phyloP scores from a whole-genome alignment of 2,797 vertebrate genomes.

The Fistularia commersonii region DNA sequence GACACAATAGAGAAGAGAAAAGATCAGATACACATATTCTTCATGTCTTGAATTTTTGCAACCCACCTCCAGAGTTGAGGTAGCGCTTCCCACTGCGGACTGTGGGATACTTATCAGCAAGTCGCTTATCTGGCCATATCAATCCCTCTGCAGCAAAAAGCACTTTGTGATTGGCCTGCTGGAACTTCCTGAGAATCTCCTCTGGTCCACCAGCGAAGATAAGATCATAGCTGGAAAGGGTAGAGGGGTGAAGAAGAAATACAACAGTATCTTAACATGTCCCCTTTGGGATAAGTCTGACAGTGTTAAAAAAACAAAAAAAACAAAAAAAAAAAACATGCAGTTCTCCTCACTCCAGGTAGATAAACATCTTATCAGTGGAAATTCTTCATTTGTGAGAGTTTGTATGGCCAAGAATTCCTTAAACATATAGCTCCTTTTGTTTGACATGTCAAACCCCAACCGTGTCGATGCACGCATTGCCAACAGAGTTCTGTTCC shows the following conservation, averaged over 20 bases:
- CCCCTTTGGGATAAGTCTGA: slow-evolving; percentile 3
- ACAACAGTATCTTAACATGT: slow-evolving; percentile 24
- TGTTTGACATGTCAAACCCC: slow-evolving; percentile 1
- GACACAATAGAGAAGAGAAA: neutral
- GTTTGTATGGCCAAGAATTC: slow-evolving; percentile 1
- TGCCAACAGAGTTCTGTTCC: neutral
- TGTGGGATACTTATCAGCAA: slow-evolving; percentile 88
- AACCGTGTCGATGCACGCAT: neutral
- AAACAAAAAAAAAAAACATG: no score
- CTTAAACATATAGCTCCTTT: slow-evolving; percentile 3
- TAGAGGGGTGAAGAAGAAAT: slow-evolving; percentile 18
- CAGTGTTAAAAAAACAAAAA: neutral
- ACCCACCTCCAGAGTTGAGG: slow-evolving; percentile 95
- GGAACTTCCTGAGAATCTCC: slow-evolving; percentile 91
- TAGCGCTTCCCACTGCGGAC: slow-evolving; percentile 91
- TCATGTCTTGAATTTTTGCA: neutral
- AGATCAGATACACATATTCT: slow-evolving; percentile 2
- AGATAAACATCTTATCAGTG: slow-evolving; percentile 25
- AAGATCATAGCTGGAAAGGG: slow-evolving; percentile 86
- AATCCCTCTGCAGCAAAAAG: slow-evolving; percentile 90
- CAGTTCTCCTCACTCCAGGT: slow-evolving; percentile 15
- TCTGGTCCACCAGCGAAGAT: slow-evolving; percentile 91
- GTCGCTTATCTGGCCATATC: slow-evolving; percentile 91
- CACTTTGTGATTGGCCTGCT: slow-evolving; percentile 87
- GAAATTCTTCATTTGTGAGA: slow-evolving; percentile 23